phyloP scores from a whole-genome alignment of 1,140 invertebrate species.

The Monomorium pharaonis region DNA sequence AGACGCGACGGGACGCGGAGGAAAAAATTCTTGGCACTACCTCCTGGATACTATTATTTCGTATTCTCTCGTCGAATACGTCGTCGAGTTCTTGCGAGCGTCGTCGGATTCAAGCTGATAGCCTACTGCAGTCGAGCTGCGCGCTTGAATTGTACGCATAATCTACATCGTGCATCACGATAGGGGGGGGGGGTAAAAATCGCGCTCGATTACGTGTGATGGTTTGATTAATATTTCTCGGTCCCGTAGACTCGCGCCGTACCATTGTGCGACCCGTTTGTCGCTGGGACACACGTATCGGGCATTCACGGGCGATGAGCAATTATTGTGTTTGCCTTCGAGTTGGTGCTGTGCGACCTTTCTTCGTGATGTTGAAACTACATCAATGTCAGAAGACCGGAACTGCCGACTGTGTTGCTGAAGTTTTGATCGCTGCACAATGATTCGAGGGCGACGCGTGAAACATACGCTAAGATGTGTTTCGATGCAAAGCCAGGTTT shows the following conservation, averaged over 20 bases:
- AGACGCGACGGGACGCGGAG: not conserved
- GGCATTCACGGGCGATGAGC: conserved; percentile 64
- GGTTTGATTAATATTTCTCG: conserved; percentile 22
- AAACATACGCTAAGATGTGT: conserved; percentile 26
- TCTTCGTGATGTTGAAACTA: conserved; percentile 40
- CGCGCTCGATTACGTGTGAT: not conserved
- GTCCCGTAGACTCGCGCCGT: not conserved
- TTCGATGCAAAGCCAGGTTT: conserved; percentile 6
- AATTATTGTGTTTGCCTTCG: conserved; percentile 54
- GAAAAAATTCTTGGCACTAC: conserved; percentile 35
- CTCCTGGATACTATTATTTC: conserved; percentile 41
- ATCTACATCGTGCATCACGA: not conserved
- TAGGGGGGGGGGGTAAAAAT: not conserved
- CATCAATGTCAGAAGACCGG: conserved; percentile 12
- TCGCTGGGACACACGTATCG: conserved; percentile 45
- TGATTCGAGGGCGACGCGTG: not conserved
- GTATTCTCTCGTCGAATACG: conserved; percentile 4
- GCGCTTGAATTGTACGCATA: conserved; percentile 1
- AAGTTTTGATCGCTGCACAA: conserved; percentile 18
- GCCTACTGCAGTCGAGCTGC: not conserved
- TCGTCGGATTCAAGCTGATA: conserved; percentile 3
- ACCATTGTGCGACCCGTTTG: not conserved
- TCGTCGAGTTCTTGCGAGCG: not conserved
- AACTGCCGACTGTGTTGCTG: conserved; percentile 11
- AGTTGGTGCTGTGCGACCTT: conserved; percentile 36